Evolutionary conservation across 2,888 invertebrate genomes (phyloP).

Genomic region (Eupithecia tripunctaria): DNA sequence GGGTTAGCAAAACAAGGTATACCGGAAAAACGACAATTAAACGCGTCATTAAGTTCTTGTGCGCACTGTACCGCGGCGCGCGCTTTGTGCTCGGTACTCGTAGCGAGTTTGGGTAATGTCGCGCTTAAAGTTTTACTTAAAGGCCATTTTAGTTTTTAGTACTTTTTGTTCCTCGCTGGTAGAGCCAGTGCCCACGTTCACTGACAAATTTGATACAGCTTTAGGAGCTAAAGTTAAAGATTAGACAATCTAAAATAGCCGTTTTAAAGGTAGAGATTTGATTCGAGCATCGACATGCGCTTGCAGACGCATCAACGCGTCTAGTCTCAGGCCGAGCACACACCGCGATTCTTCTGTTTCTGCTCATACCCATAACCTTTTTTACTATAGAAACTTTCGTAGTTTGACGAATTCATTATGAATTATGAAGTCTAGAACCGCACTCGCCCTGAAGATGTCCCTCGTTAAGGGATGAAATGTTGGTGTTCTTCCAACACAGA

Average conservation of each 20-base stretch:
- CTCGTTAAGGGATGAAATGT: no score
- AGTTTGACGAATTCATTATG: no score
- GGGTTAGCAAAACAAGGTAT: conserved; percentile 49
- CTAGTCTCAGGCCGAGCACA: no score
- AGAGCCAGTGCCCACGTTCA: not conserved
- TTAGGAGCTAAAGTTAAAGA: not conserved
- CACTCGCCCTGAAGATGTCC: no score
- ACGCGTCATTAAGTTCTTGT: conserved; percentile 58
- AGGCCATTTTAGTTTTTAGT: not conserved
- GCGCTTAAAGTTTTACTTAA: not conserved
- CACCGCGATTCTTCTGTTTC: no score
- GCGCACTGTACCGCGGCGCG: conserved; percentile 46
- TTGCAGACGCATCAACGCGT: no score
- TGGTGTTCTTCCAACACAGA: no score
- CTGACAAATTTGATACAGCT: not conserved
- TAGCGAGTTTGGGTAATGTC: conserved; percentile 1
- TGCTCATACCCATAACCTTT: no score
- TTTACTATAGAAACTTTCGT: no score
- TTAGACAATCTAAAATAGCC: not conserved
- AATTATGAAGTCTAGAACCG: no score
- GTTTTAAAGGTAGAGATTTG: not conserved
- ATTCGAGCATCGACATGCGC: not conserved
- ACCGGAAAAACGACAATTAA: conserved; percentile 59
- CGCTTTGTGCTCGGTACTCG: conserved; percentile 27
- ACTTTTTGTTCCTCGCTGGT: not conserved